Percentiles rank a stretch among this genome's conserved stretches.
These are phyloP conservation scores for Turritopsis rubra DNA, from an alignment of 30 jellyfish, hydroid and myxozoan genomes.

Conservation along the genomic window DNA sequence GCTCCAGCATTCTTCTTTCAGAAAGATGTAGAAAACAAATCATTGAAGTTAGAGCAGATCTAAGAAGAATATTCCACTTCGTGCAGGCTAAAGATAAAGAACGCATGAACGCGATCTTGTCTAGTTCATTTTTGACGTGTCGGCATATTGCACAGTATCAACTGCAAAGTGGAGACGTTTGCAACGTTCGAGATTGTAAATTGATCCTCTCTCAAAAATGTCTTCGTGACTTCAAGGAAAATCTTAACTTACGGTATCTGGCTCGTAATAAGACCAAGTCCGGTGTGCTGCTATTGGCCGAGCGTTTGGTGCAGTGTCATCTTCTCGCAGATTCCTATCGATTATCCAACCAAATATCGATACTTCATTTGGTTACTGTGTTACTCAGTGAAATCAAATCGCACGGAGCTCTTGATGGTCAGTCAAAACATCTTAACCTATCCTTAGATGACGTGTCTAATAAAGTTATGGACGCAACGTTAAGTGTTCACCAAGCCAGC, in stretches of 20 bases:
- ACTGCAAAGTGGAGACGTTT: not conserved
- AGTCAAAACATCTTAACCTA: not conserved
- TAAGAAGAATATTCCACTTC: not conserved
- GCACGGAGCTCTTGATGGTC: slow-evolving; percentile 8
- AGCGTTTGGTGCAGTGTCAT: slow-evolving; percentile 23
- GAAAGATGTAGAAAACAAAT: not conserved
- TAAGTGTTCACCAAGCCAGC: not conserved
- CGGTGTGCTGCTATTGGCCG: slow-evolving; percentile 20
- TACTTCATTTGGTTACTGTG: not conserved
- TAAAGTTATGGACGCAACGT: not conserved
- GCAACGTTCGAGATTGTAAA: not conserved
- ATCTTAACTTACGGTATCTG: slow-evolving; percentile 25
- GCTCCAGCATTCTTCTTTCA: not conserved
- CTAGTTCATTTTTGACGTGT: not conserved
- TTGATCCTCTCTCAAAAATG: not conserved
- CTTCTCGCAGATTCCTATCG: slow-evolving; percentile 1
- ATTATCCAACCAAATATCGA: slow-evolving; percentile 19
- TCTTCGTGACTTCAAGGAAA: not conserved
- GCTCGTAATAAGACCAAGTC: slow-evolving; percentile 28
- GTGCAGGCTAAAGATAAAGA: not conserved
- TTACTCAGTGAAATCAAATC: not conserved
- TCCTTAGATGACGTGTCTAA: not conserved
- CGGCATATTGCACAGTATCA: not conserved
- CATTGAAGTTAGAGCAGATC: not conserved
- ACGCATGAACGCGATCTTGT: not conserved